These are phyloP conservation scores for Drosophila ustulata DNA, from an alignment of 2,888 invertebrate species.

Conservation along the genomic window DNA sequence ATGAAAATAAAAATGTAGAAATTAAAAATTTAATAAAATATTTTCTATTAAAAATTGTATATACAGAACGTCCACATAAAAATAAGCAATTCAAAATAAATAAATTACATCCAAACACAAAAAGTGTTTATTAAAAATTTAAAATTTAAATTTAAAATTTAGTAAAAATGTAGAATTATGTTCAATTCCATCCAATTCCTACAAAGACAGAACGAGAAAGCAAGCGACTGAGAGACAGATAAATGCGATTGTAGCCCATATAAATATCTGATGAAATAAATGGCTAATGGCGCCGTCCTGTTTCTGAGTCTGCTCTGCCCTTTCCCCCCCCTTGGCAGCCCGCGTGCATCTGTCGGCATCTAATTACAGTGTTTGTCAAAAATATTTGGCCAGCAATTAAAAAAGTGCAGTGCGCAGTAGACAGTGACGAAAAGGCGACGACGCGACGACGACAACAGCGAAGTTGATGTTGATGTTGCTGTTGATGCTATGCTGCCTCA, in stretches of 20 bases:
- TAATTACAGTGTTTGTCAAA: constrained; percentile 76
- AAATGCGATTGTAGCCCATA: constrained; percentile 21
- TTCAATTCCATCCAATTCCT: neutral
- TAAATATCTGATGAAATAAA: constrained; percentile 27
- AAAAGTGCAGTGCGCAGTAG: constrained; percentile 77
- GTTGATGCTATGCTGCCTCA: constrained; percentile 10
- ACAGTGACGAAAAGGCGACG: constrained; percentile 50
- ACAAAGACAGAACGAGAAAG: neutral
- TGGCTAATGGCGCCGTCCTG: constrained; percentile 46
- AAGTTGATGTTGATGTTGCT: constrained; percentile 23
- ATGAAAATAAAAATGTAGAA: too few species aligned
- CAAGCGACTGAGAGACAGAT: neutral
- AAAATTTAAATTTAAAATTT: too few species aligned
- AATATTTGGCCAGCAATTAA: constrained; percentile 77
- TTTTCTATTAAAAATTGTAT: too few species aligned
- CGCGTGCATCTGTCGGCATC: constrained; percentile 47
- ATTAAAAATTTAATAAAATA: too few species aligned
- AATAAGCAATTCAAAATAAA: too few species aligned
- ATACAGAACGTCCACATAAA: too few species aligned
- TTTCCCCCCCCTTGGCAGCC: neutral
- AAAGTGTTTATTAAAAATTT: too few species aligned
- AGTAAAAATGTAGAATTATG: too few species aligned
- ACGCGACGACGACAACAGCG: constrained; percentile 14
- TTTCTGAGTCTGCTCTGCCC: constrained; percentile 7
- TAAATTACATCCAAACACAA: too few species aligned